Base-by-base conservation (phyloP, 2,888 invertebrate species). In the Mesodorylaimus sp. region DNA sequence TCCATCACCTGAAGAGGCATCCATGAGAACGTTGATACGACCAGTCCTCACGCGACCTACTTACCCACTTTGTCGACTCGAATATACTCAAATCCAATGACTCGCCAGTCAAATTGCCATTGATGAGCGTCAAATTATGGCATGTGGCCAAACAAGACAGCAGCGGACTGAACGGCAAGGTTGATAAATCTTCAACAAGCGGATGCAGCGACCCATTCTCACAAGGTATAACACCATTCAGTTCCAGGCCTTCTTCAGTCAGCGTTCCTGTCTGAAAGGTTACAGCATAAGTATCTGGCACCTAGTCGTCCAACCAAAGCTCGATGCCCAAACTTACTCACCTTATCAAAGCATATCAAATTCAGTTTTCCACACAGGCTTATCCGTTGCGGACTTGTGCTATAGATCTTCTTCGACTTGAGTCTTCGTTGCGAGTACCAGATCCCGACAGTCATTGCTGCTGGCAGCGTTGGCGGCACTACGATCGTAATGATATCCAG, bases 71-170 rank as follows among this genome's bases (percentile, higher is more conserved):
- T n/a, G n/a, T n/a, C n/a, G n/a, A n/a, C n/a, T n/a, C n/a, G 66
- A 87, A 87, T 84, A 87, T 85, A 76, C 85, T 86, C 19, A 91
- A 72, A 66, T 95, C 93, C 23, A 95, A 70, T 0, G 93, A 93
- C 70, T 95, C 93, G 0, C 93, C 93, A 32, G 80, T 79, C 50
- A 86, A 71, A 60, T 80, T 77, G 0, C 80, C 81, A 55, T 86
- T 81, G 55, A 93, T 80, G 50, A 85, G 74, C 0, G 89, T 89
- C 45, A 95, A 75, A 2, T 86, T 85, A 69, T 95, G 93, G 62
- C 93, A 93, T 0, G 83, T 78, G 0, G 84, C 88, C 81, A 93
- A 82, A 47, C 83, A 85, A 43, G 80, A 67, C 23, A 81, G 69
- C 1, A 81, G 69, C 1, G 76, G 58, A 21, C 21, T n/a, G n/a